Evolutionary conservation across 2,797 vertebrate genomes (phyloP).

Genomic region (Labeo calbasu): DNA sequence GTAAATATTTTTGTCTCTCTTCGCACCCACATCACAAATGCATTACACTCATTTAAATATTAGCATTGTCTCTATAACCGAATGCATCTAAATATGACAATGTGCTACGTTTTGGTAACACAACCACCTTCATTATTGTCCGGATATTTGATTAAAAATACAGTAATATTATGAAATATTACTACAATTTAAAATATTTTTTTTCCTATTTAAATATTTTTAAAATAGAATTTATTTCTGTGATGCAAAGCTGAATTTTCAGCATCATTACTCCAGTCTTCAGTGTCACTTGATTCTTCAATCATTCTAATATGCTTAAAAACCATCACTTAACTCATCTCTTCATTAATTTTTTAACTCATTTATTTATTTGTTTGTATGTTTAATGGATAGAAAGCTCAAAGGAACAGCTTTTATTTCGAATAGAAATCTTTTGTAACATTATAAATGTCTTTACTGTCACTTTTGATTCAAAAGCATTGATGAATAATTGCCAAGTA

Average conservation of each 20-base stretch:
- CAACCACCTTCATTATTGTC: background rate
- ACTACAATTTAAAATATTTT: background rate
- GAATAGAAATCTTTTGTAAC: background rate
- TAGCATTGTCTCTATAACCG: constrained; percentile 39
- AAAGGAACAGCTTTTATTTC: background rate
- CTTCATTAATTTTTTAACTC: too few species aligned
- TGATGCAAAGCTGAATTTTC: background rate
- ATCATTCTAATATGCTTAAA: background rate
- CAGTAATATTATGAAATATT: background rate
- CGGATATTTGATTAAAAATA: background rate
- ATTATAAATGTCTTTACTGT: background rate
- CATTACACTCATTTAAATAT: constrained; percentile 51
- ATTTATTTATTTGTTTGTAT: too few species aligned
- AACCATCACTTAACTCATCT: too few species aligned
- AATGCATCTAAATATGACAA: background rate
- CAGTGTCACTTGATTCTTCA: background rate
- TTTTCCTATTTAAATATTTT: background rate
- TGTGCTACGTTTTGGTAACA: background rate
- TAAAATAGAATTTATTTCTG: background rate
- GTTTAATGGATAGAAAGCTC: background rate
- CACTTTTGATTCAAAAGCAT: background rate
- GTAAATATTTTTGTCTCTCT: constrained; percentile 42
- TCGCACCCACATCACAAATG: constrained; percentile 54
- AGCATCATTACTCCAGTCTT: background rate
- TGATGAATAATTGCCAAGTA: background rate